Conservation (phyloP, 2,797 vertebrate species). For the Myotis pilosus region DNA sequence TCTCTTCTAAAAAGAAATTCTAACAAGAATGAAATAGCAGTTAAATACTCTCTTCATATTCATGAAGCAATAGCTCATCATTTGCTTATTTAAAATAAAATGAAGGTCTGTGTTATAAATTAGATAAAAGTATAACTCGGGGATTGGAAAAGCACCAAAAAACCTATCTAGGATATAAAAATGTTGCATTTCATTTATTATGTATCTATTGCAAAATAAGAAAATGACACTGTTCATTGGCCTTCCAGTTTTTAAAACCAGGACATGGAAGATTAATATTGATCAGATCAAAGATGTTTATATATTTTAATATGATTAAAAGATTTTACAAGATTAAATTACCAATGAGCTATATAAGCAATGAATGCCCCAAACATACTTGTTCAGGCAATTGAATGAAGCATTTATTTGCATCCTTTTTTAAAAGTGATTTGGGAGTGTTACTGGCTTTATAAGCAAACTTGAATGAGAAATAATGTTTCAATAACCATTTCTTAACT, state of each 20-base stretch:
- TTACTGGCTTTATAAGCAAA: not conserved
- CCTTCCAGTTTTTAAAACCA: slow-evolving; percentile 3
- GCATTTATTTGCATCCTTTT: not conserved
- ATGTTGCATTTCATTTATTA: not conserved
- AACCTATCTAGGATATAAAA: not conserved
- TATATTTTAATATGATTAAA: not conserved
- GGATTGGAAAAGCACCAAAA: not conserved
- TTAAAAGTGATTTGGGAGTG: not conserved
- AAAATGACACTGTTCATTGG: not conserved
- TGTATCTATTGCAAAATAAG: not conserved
- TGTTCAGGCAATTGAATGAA: not conserved
- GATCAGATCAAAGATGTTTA: not conserved
- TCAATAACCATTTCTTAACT: not conserved
- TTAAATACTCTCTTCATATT: not conserved
- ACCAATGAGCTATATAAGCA: not conserved
- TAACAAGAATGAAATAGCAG: not conserved
- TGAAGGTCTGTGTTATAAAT: not conserved
- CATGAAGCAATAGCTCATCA: not conserved
- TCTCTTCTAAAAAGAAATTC: not conserved
- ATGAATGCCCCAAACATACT: not conserved
- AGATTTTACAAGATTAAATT: not conserved
- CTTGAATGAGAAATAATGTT: not conserved
- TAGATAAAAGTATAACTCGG: not conserved
- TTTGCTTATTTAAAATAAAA: slow-evolving; percentile 26
- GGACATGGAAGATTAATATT: not conserved